Conservation (phyloP, 2,113 vertebrate genomes). For the Meriones unguiculatus region DNA sequence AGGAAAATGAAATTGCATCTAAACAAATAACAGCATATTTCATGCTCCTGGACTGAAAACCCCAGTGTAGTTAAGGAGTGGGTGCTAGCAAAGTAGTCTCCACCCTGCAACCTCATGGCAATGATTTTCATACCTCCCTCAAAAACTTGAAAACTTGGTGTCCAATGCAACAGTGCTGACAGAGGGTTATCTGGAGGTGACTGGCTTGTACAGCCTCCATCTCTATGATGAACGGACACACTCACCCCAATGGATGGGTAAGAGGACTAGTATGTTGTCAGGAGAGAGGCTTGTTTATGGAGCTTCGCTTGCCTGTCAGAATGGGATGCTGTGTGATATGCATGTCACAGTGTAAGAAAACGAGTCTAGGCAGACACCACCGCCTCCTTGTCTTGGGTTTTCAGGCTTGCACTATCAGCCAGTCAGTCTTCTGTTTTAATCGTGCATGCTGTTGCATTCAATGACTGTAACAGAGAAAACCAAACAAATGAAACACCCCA, state of each 20-base stretch:
- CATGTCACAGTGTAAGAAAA: too few relatives aligned
- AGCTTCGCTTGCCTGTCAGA: too few relatives aligned
- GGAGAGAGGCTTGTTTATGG: neutral
- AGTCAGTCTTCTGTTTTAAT: neutral
- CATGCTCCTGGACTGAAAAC: neutral
- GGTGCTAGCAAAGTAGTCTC: neutral
- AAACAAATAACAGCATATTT: neutral
- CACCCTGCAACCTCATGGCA: neutral
- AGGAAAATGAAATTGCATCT: neutral
- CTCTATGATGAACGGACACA: neutral
- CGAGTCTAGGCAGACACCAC: too few relatives aligned
- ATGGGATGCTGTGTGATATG: too few relatives aligned
- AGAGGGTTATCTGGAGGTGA: neutral
- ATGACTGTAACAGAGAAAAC: neutral
- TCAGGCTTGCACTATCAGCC: neutral
- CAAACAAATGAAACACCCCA: neutral
- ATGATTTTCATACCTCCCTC: neutral
- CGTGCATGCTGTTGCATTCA: neutral
- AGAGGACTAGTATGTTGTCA: neutral
- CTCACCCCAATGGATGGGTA: neutral
- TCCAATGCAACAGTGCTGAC: neutral
- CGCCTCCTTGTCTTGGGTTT: neutral
- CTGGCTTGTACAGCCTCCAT: neutral
- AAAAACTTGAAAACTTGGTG: neutral
- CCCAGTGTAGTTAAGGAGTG: neutral